These are phyloP conservation scores for Argyra leucocephala DNA, from an alignment of 2,888 invertebrate genomes.

Conservation along the genomic window DNA sequence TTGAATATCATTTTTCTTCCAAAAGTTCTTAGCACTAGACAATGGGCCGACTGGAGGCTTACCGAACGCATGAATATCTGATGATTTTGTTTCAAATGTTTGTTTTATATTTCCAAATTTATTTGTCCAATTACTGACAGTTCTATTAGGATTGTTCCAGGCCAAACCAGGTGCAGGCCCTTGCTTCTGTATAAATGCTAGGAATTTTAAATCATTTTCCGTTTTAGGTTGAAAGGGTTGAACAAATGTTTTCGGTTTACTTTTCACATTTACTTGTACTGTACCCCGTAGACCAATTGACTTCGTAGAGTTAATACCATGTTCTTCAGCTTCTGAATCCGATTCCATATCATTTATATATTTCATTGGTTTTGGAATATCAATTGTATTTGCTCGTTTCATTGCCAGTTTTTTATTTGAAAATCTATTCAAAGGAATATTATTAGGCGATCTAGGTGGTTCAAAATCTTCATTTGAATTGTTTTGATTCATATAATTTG, in stretches of 20 bases:
- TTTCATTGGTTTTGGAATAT: slow-evolving; percentile 62
- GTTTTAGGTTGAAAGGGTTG: slow-evolving; percentile 71
- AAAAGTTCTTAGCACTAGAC: slow-evolving; percentile 51
- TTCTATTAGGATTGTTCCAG: slow-evolving; percentile 38
- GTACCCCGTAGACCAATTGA: slow-evolving; percentile 49
- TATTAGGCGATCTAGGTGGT: slow-evolving; percentile 34
- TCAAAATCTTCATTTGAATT: slow-evolving; percentile 28
- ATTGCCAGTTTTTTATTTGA: slow-evolving; percentile 61
- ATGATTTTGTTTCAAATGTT: slow-evolving; percentile 54
- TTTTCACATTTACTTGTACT: slow-evolving; percentile 48
- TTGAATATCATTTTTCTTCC: slow-evolving; percentile 50
- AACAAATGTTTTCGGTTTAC: slow-evolving; percentile 45
- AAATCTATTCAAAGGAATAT: slow-evolving; percentile 31
- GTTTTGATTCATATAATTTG: slow-evolving; percentile 12
- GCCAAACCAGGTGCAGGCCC: slow-evolving; percentile 46
- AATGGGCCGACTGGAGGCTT: slow-evolving; percentile 43
- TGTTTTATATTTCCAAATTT: slow-evolving; percentile 77
- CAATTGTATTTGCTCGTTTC: slow-evolving; percentile 82
- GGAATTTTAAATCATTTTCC: slow-evolving; percentile 73
- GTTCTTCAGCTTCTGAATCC: slow-evolving; percentile 39
- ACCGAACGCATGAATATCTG: slow-evolving; percentile 38
- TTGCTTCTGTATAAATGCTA: slow-evolving; percentile 70
- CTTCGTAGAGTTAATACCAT: slow-evolving; percentile 34
- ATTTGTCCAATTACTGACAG: slow-evolving; percentile 64
- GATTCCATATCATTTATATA: slow-evolving; percentile 47